These are phyloP conservation scores for Slavum lentiscoides DNA, from an alignment of 2,888 invertebrate genomes.

Conservation along the genomic window DNA sequence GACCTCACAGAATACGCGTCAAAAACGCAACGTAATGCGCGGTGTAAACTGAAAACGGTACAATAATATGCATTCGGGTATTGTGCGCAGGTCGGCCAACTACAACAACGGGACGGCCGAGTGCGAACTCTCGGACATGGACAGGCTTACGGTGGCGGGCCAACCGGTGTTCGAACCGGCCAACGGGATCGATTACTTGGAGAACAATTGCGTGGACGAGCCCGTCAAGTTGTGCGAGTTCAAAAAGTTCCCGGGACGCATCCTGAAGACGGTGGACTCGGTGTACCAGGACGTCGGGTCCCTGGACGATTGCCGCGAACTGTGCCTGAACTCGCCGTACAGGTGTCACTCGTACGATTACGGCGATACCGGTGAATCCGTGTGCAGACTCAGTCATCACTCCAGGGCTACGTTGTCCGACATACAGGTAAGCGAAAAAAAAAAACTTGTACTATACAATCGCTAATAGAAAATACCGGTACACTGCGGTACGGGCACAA, in stretches of 20 bases:
- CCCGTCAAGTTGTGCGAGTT: constrained; percentile 94
- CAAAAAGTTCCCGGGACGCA: constrained; percentile 83
- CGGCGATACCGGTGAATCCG: constrained; percentile 90
- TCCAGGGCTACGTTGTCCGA: constrained; percentile 85
- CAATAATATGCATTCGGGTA: too few species aligned
- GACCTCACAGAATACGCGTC: too few species aligned
- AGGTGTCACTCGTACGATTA: constrained; percentile 92
- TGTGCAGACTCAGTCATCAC: constrained; percentile 90
- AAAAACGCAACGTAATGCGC: too few species aligned
- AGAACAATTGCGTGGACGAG: constrained; percentile 91
- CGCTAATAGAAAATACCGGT: too few species aligned
- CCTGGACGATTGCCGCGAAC: constrained; percentile 83
- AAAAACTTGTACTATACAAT: too few species aligned
- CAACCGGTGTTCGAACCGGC: constrained; percentile 63
- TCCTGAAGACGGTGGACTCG: constrained; percentile 90
- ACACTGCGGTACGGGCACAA: too few species aligned
- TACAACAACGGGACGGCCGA: constrained; percentile 83
- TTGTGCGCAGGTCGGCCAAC: constrained; percentile 78
- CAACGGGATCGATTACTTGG: constrained; percentile 75
- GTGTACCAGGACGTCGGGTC: constrained; percentile 89
- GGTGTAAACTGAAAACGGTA: too few species aligned
- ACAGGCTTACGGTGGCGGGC: constrained; percentile 82
- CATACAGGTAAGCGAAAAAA: constrained; percentile 69
- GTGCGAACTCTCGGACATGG: constrained; percentile 89
- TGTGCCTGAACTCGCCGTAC: constrained; percentile 87